phyloP scores from a whole-genome alignment of 2,113 vertebrate species.

The Chrysemys picta region DNA sequence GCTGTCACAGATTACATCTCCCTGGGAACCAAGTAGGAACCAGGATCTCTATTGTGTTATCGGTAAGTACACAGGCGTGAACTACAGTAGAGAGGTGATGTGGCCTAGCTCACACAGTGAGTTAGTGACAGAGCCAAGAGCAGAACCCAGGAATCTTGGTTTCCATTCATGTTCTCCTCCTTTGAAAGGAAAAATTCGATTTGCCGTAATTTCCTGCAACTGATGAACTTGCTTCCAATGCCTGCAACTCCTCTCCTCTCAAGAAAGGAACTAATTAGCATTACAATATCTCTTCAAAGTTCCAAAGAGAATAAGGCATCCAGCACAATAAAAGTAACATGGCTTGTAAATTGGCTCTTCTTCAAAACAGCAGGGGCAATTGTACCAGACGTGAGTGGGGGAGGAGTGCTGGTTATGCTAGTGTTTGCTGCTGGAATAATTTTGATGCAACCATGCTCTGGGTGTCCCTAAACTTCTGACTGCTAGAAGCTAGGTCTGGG shows the following conservation, averaged over 20 bases:
- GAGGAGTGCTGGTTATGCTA: not conserved
- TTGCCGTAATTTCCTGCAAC: slow-evolving; percentile 35
- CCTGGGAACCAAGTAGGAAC: not conserved
- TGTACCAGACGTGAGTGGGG: slow-evolving; percentile 4
- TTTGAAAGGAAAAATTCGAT: slow-evolving; percentile 13
- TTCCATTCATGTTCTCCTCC: not conserved
- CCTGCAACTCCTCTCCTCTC: slow-evolving; percentile 40
- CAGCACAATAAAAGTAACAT: slow-evolving; percentile 54
- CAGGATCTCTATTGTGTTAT: not conserved
- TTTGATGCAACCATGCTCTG: slow-evolving; percentile 18
- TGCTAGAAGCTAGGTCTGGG: not conserved
- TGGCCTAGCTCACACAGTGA: not conserved
- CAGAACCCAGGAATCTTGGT: slow-evolving; percentile 1
- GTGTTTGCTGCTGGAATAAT: slow-evolving; percentile 24
- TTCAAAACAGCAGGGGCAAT: slow-evolving; percentile 45
- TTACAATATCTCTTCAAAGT: slow-evolving; percentile 58
- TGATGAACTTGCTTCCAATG: slow-evolving; percentile 51
- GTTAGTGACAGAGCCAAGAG: slow-evolving; percentile 17
- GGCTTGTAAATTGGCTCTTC: slow-evolving; percentile 59
- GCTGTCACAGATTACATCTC: not conserved
- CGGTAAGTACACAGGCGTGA: not conserved
- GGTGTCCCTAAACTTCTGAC: not conserved
- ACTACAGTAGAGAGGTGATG: not conserved
- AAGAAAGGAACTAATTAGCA: slow-evolving; percentile 75
- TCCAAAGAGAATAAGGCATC: slow-evolving; percentile 60